Conservation (phyloP, 2,797 vertebrate species). For the Pagetopsis macropterus region DNA sequence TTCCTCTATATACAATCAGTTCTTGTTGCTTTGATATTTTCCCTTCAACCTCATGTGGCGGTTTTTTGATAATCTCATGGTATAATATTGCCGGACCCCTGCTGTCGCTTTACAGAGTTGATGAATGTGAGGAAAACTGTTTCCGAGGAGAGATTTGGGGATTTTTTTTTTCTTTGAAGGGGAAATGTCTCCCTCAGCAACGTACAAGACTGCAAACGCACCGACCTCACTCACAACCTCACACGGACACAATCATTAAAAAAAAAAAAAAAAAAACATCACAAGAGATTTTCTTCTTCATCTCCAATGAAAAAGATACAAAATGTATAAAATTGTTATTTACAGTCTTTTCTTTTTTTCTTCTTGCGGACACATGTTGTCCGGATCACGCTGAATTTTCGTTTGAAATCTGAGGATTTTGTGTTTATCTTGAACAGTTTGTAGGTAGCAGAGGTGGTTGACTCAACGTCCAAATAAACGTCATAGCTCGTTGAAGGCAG, state of each 20-base stretch:
- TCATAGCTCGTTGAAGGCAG: conserved; percentile 14
- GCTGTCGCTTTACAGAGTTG: conserved; percentile 57
- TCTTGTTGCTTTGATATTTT: conserved; percentile 52
- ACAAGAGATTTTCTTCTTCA: conserved; percentile 89
- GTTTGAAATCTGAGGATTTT: conserved; percentile 66
- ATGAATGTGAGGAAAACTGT: conserved; percentile 53
- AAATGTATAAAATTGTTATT: conserved; percentile 96
- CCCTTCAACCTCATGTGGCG: conserved; percentile 40
- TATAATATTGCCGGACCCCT: conserved; percentile 65
- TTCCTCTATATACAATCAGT: conserved; percentile 79
- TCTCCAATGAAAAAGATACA: conserved; percentile 99
- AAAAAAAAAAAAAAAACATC: conserved; percentile 85
- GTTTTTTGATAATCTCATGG: conserved; percentile 69
- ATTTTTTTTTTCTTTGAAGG: conserved; percentile 23
- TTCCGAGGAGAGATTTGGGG: conserved; percentile 51
- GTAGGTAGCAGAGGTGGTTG: conserved; percentile 69
- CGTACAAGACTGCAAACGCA: conserved; percentile 62
- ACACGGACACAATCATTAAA: conserved; percentile 72
- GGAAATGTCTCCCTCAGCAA: conserved; percentile 59
- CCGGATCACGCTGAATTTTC: conserved; percentile 42
- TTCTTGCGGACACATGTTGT: conserved; percentile 37
- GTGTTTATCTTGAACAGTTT: conserved; percentile 54
- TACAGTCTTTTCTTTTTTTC: conserved; percentile 74
- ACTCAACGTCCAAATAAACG: conserved; percentile 42
- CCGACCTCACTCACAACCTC: conserved; percentile 72